Conservation (phyloP, 1,140 invertebrate genomes). For the Heliconius hermathena region DNA sequence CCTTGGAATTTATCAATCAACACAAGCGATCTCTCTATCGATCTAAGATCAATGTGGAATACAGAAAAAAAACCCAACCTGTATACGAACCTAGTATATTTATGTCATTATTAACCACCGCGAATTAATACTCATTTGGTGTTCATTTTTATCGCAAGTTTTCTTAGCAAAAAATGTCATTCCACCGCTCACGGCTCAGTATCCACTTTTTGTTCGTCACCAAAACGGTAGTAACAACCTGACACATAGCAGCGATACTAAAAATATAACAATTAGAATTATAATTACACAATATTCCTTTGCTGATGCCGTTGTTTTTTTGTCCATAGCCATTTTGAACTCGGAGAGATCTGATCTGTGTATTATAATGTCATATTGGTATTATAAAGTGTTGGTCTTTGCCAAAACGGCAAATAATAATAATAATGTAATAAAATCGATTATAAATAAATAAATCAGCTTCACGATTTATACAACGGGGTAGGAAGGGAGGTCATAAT, state of each 20-base stretch:
- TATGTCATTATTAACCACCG: slow-evolving; percentile 80
- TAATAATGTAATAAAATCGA: background rate
- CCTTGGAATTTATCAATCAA: slow-evolving; percentile 27
- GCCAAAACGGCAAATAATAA: background rate
- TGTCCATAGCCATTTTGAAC: background rate
- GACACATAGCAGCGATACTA: slow-evolving; percentile 45
- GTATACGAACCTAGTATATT: slow-evolving; percentile 70
- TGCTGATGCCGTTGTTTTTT: background rate
- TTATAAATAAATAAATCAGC: too few relatives aligned
- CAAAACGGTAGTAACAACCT: slow-evolving; percentile 58
- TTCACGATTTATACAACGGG: too few relatives aligned
- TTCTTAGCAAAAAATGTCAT: slow-evolving; percentile 65
- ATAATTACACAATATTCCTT: slow-evolving; percentile 11
- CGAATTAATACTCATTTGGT: slow-evolving; percentile 80
- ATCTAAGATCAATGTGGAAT: background rate
- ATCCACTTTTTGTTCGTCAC: slow-evolving; percentile 47
- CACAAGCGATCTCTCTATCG: slow-evolving; percentile 30
- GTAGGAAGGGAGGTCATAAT: too few relatives aligned
- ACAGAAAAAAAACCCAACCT: slow-evolving; percentile 44
- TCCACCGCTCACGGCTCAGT: slow-evolving; percentile 44
- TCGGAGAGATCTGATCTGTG: background rate
- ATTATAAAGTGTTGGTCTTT: background rate
- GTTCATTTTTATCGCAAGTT: slow-evolving; percentile 72
- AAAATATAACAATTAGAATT: slow-evolving; percentile 48
- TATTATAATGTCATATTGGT: background rate